Evolutionary conservation across 2,888 invertebrate species (phyloP).

Genomic region (Gastrophysa polygoni): DNA sequence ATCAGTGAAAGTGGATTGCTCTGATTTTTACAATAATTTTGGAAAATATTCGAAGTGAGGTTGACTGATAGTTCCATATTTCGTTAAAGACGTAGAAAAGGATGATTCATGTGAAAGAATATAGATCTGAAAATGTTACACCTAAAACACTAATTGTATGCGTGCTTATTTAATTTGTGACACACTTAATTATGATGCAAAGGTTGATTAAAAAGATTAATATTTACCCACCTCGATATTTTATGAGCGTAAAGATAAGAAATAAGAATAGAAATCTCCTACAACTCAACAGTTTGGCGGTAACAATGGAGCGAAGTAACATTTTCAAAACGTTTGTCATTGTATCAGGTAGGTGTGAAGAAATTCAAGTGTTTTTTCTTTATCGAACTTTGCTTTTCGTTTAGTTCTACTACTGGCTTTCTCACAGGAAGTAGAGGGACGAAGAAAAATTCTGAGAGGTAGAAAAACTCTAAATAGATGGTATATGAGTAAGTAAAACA

Average conservation of each 20-base stretch:
- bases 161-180: no score
- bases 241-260: not conserved
- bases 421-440: constrained; percentile 74
- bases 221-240: constrained; percentile 19
- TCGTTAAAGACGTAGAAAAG: no score
- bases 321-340: constrained; percentile 2
- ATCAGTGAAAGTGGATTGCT: no score
- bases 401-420: constrained; percentile 69
- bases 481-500: constrained; percentile 61
- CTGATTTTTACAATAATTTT: no score
- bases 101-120: no score
- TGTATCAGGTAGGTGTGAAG: constrained; percentile 7
- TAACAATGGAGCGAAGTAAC: constrained; percentile 6
- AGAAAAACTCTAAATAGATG: constrained; percentile 77
- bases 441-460: constrained; percentile 79
- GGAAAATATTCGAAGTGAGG: no score
- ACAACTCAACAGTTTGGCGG: not conserved
- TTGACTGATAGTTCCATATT: no score
- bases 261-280: not conserved
- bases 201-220: constrained; percentile 29
- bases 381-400: constrained; percentile 48
- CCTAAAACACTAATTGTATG: not conserved
- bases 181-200: constrained; percentile 17
- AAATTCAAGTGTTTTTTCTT: not conserved
- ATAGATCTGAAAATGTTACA: no score